Conservation (phyloP, 2,113 vertebrate species). For the Gracilinanus agilis region DNA sequence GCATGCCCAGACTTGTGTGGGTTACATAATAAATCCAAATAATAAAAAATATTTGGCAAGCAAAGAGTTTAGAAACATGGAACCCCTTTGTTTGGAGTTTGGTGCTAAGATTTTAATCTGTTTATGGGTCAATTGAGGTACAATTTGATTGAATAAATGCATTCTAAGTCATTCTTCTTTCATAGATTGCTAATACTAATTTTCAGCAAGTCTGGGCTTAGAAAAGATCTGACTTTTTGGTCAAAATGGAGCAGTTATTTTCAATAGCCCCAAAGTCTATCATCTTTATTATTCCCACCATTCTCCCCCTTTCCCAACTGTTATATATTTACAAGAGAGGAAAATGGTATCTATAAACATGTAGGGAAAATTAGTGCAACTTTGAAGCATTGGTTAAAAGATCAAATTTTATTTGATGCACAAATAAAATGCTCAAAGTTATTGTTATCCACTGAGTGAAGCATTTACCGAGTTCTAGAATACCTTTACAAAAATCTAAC, state of each 20-base stretch:
- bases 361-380: not conserved
- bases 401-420: fast-evolving
- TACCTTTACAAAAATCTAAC: not conserved
- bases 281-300: not conserved
- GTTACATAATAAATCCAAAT: not conserved
- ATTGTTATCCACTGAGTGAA: fast-evolving
- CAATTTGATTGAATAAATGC: not conserved
- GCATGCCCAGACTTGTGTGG: not conserved
- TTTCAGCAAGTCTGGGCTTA: not conserved
- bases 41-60: not conserved
- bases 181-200: not conserved
- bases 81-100: not conserved
- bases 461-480: too few relatives aligned
- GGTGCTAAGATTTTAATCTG: not conserved
- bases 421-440: not conserved
- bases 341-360: not conserved
- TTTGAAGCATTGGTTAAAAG: not conserved
- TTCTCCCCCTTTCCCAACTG: not conserved
- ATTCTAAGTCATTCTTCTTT: slow-evolving; percentile 22
- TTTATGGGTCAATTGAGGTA: not conserved
- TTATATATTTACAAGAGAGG: not conserved
- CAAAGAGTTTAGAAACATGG: not conserved
- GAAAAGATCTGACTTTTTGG: not conserved
- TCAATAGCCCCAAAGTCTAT: not conserved
- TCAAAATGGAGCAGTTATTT: not conserved